These are phyloP conservation scores for Cyrtodaria siliqua DNA, from an alignment of 2,888 invertebrate genomes.

Conservation along the genomic window DNA sequence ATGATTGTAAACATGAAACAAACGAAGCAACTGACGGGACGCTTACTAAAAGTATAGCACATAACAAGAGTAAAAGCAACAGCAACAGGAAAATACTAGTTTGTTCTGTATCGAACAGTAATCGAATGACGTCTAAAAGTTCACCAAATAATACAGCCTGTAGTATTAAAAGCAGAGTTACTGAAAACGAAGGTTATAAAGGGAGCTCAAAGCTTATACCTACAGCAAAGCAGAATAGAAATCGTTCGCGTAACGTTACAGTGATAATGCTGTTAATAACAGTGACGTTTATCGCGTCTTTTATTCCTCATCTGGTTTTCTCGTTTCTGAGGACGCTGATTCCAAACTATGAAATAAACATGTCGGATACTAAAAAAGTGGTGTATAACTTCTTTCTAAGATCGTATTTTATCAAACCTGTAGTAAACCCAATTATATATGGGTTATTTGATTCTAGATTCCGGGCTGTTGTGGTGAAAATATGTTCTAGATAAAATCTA, in stretches of 20 bases:
- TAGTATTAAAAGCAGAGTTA: too few relatives aligned
- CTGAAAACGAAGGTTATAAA: too few relatives aligned
- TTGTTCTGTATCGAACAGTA: too few relatives aligned
- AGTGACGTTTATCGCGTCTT: background rate
- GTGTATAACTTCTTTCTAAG: background rate
- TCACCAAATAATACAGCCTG: too few relatives aligned
- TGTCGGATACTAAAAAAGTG: background rate
- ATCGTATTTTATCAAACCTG: slow-evolving; percentile 1
- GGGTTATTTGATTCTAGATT: slow-evolving; percentile 2
- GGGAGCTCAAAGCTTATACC: too few relatives aligned
- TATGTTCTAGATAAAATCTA: background rate
- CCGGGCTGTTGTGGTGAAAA: background rate
- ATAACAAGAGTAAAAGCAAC: too few relatives aligned
- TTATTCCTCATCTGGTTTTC: background rate
- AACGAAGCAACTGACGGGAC: too few relatives aligned
- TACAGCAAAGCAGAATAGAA: background rate
- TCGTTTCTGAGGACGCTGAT: background rate
- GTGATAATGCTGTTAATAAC: background rate
- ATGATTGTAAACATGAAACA: too few relatives aligned
- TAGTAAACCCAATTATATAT: slow-evolving; percentile 1
- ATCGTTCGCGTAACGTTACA: background rate
- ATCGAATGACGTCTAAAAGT: too few relatives aligned
- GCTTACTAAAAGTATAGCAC: too few relatives aligned
- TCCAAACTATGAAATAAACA: background rate
- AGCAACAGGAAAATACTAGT: too few relatives aligned